Conservation (phyloP, 2,113 vertebrate species). For the Pelecanoides urinatrix region DNA sequence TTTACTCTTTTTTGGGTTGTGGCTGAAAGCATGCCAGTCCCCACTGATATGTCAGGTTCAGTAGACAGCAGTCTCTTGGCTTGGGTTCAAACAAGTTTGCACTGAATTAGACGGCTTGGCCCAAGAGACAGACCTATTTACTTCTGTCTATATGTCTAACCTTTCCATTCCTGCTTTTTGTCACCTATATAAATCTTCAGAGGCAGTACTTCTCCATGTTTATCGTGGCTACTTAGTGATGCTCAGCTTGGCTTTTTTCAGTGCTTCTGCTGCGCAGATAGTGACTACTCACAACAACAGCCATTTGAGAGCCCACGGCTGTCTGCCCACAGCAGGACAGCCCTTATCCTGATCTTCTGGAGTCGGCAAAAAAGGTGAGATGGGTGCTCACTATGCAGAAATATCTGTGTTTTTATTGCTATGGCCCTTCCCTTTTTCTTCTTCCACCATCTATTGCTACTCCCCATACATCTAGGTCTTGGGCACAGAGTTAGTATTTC, state of each 20-base stretch:
- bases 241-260: not conserved
- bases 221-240: not conserved
- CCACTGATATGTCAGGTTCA: not conserved
- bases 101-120: not conserved
- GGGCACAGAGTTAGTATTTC: not conserved
- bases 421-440: not conserved
- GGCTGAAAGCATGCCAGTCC: not conserved
- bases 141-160: not conserved
- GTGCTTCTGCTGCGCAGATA: rapidly evolving
- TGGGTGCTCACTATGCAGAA: not conserved
- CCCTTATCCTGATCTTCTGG: not conserved
- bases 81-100: not conserved
- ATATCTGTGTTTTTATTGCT: not conserved
- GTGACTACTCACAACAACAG: not conserved
- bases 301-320: not conserved
- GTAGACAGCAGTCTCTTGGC: not conserved
- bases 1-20: not conserved
- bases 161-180: not conserved
- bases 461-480: not conserved
- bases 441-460: not conserved
- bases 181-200: not conserved
- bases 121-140: not conserved
- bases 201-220: not conserved
- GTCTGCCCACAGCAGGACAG: not conserved
- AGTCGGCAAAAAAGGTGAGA: not conserved